These are phyloP conservation scores for Aphaenogaster floridana DNA, from an alignment of 1,140 invertebrate species.

Conservation along the genomic window DNA sequence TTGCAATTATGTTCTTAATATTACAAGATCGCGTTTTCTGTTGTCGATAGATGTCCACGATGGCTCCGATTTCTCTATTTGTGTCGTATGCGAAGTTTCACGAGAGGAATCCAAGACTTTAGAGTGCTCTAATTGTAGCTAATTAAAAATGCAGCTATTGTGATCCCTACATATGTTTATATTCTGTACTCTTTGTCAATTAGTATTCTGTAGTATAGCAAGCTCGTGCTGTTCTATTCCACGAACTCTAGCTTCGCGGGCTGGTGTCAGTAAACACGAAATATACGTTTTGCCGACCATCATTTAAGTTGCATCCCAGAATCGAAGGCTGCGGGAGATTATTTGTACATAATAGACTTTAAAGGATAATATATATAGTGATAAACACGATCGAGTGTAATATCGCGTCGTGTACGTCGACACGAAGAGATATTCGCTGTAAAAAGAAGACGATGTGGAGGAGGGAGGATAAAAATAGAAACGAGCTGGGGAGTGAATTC, in stretches of 20 bases:
- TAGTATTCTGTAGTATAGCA: background rate
- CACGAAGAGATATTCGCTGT: constrained; percentile 50
- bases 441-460: background rate
- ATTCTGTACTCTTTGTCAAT: constrained; percentile 13
- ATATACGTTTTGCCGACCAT: constrained; percentile 9
- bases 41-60: background rate
- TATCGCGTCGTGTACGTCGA: constrained; percentile 50
- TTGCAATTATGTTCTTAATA: constrained; percentile 6
- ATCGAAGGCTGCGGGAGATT: constrained; percentile 20
- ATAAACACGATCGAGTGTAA: constrained; percentile 12
- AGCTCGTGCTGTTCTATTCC: background rate
- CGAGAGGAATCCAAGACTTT: background rate
- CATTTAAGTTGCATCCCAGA: constrained; percentile 35
- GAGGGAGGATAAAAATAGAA: background rate
- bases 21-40: background rate
- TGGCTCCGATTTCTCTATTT: background rate
- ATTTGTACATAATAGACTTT: constrained; percentile 74
- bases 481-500: constrained; percentile 21
- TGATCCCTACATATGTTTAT: constrained; percentile 10
- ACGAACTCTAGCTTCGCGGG: background rate
- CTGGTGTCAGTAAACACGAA: constrained; percentile 3
- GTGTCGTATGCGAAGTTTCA: background rate
- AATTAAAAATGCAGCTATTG: constrained; percentile 18
- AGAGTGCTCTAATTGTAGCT: constrained; percentile 9
- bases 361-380: constrained; percentile 40